Evolutionary conservation across 1,140 invertebrate species (phyloP).

Genomic region (Hypsibius dujardini): DNA sequence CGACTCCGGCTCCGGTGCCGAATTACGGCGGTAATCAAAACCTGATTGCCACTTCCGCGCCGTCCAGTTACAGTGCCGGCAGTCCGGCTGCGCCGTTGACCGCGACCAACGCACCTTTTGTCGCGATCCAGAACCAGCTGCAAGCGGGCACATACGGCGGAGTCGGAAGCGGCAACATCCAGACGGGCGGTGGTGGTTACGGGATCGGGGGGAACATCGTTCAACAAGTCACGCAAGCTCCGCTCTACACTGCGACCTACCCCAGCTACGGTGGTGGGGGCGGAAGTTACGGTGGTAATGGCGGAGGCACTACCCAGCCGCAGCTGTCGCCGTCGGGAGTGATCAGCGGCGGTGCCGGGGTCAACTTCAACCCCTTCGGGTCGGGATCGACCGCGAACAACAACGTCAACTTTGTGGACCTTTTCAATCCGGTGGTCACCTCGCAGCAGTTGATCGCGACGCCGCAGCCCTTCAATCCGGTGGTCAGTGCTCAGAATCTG

Average conservation of each 20-base stretch:
- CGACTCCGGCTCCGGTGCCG: neutral
- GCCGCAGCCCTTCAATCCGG: neutral
- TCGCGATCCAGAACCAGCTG: no score
- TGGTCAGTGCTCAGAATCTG: neutral
- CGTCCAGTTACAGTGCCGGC: neutral
- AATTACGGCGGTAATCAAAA: neutral
- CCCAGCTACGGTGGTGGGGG: neutral
- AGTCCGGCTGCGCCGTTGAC: no score
- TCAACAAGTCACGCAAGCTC: no score
- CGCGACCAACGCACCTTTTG: no score
- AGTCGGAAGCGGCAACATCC: no score
- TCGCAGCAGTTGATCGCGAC: neutral
- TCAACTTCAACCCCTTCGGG: neutral
- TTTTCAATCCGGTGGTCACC: neutral
- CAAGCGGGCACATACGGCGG: no score
- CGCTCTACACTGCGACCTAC: no score
- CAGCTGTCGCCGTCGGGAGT: neutral
- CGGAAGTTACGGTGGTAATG: neutral
- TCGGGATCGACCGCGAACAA: neutral
- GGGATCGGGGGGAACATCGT: no score
- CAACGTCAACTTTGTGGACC: neutral
- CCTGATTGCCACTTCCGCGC: slow-evolving; percentile 2
- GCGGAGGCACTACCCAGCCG: neutral
- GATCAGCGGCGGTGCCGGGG: neutral
- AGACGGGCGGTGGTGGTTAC: no score